These are phyloP conservation scores for Thaumetopoea pityocampa DNA, from an alignment of 1,140 invertebrate genomes.

Conservation along the genomic window DNA sequence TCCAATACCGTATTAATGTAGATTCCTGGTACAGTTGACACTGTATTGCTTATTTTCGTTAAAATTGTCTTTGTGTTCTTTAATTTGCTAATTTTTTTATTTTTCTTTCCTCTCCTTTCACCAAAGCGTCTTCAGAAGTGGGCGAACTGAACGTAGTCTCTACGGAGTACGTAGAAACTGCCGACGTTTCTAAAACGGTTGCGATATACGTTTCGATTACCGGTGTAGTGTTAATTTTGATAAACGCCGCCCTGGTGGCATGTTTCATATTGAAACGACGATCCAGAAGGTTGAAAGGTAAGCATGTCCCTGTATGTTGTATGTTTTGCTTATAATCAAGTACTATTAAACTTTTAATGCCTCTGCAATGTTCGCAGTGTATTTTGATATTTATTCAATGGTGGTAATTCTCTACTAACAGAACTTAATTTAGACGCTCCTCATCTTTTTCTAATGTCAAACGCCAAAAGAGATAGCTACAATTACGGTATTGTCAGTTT, in stretches of 20 bases:
- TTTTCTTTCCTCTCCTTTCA: conserved; percentile 71
- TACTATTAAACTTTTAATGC: conserved; percentile 16
- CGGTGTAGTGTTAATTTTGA: conserved; percentile 84
- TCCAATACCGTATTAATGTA: too few relatives aligned
- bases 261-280: conserved; percentile 89
- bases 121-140: conserved; percentile 60
- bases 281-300: conserved; percentile 81
- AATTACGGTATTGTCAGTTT: too few relatives aligned
- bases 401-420: too few relatives aligned
- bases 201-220: conserved; percentile 89
- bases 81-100: conserved; percentile 66
- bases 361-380: conserved; percentile 8
- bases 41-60: not conserved
- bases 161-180: conserved; percentile 80
- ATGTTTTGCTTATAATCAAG: conserved; percentile 19
- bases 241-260: conserved; percentile 89
- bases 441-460: too few relatives aligned
- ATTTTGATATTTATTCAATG: too few relatives aligned
- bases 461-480: too few relatives aligned
- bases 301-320: conserved; percentile 42
- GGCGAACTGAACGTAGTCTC: conserved; percentile 79
- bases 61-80: conserved; percentile 3
- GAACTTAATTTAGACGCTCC: too few relatives aligned
- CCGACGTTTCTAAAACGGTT: conserved; percentile 80
- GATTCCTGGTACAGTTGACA: too few relatives aligned